Evolutionary conservation across 2,797 vertebrate genomes (phyloP).

Genomic region (Vultur gryphus): DNA sequence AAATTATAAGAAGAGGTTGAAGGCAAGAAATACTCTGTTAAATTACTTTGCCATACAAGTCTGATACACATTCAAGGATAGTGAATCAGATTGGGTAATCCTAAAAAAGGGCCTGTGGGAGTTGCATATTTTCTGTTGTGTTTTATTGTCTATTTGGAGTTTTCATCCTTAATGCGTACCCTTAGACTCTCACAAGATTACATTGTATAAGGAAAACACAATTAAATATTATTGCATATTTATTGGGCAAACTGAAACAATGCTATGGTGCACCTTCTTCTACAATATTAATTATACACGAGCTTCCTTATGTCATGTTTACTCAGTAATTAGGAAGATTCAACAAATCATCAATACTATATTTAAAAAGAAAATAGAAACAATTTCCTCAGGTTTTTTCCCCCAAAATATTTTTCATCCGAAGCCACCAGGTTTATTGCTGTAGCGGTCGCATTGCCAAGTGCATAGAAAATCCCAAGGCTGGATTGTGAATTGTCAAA

Average conservation of each 20-base stretch:
- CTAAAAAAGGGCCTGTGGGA: neutral
- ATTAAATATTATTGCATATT: constrained; percentile 26
- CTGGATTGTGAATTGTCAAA: neutral
- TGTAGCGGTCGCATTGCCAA: neutral
- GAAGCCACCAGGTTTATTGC: neutral
- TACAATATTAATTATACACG: constrained; percentile 56
- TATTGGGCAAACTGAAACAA: constrained; percentile 34
- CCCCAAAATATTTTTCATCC: neutral
- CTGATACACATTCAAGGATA: neutral
- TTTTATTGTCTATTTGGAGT: constrained; percentile 38
- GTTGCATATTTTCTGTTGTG: constrained; percentile 6
- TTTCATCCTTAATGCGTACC: neutral
- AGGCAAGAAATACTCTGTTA: neutral
- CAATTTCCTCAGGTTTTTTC: neutral
- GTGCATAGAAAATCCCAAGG: neutral
- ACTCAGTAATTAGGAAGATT: constrained; percentile 59
- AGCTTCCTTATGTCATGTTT: constrained; percentile 60
- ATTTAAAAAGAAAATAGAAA: constrained; percentile 41
- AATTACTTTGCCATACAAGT: neutral
- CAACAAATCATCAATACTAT: constrained; percentile 52
- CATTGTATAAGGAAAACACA: neutral
- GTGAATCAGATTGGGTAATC: neutral
- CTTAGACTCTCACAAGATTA: constrained; percentile 15
- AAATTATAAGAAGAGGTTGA: constrained; percentile 10
- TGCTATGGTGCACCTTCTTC: neutral